These are phyloP conservation scores for Teinopalpus imperialis DNA, from an alignment of 2,888 invertebrate species.

Conservation along the genomic window DNA sequence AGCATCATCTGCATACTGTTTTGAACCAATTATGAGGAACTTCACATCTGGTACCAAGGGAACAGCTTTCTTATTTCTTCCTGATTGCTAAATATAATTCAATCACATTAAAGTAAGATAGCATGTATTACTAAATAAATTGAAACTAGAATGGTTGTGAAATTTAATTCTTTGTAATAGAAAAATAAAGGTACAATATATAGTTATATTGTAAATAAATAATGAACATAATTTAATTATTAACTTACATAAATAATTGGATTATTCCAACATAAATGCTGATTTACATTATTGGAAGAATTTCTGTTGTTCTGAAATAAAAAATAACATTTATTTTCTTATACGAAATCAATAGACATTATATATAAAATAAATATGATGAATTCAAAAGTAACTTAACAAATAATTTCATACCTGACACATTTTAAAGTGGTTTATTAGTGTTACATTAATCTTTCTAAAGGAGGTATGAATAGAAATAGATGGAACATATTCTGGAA, in stretches of 20 bases:
- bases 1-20: constrained; percentile 49
- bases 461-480: constrained; percentile 66
- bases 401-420: constrained; percentile 66
- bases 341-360: no score
- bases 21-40: constrained; percentile 54
- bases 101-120: no score
- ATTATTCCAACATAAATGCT: constrained; percentile 60
- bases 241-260: constrained; percentile 62
- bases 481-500: constrained; percentile 69
- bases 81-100: constrained; percentile 41
- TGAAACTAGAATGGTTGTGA: no score
- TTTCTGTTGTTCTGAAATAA: constrained; percentile 52
- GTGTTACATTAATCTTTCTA: constrained; percentile 54
- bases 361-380: no score
- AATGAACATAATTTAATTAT: no score
- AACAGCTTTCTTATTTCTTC: constrained; percentile 55
- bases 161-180: no score
- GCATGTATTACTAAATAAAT: no score
- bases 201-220: no score
- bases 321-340: constrained; percentile 4
- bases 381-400: no score
- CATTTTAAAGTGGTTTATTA: constrained; percentile 56
- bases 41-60: constrained; percentile 68
- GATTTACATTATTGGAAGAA: constrained; percentile 37
- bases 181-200: no score